These are phyloP conservation scores for Pilophorus perplexus DNA, from an alignment of 2,888 invertebrate species.

Conservation along the genomic window DNA sequence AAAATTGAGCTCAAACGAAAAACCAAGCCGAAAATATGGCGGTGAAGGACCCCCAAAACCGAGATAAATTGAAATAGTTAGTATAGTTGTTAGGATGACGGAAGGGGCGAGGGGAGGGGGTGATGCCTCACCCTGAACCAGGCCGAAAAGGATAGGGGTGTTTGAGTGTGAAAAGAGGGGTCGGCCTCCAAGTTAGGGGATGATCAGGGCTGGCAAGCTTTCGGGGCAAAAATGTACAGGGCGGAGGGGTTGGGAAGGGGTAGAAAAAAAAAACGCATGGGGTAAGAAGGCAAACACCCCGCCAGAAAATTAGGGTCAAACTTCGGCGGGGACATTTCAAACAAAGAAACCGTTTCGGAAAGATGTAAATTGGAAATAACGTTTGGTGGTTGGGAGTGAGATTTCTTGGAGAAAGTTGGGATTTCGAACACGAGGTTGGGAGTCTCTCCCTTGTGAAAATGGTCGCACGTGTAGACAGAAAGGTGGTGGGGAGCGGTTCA, in stretches of 20 bases:
- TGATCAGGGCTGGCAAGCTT: background rate
- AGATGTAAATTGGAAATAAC: no score
- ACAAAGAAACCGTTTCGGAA: no score
- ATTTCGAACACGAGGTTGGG: conserved; percentile 1
- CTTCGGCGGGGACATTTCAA: no score
- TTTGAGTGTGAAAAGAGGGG: background rate
- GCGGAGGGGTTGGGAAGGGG: no score
- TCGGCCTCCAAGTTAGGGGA: background rate
- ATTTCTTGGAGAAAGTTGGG: conserved; percentile 1
- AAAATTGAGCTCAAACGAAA: background rate
- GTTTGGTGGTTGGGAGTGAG: no score
- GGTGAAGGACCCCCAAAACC: conserved; percentile 13
- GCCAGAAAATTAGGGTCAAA: no score
- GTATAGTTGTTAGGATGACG: background rate
- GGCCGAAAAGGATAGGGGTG: conserved; percentile 34
- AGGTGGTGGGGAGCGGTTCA: background rate
- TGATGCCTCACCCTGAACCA: no score
- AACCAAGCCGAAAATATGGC: conserved; percentile 15
- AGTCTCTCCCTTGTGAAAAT: conserved; percentile 7
- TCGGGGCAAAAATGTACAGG: no score
- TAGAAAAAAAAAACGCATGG: no score
- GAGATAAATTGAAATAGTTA: conserved; percentile 30
- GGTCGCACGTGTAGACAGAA: conserved; percentile 13
- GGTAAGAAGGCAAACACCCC: no score
- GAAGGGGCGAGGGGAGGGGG: background rate